Percentiles rank a stretch among this genome's conserved stretches.
phyloP scores from a whole-genome alignment of 2,888 invertebrate genomes.

The Phrixothrix hirtus region DNA sequence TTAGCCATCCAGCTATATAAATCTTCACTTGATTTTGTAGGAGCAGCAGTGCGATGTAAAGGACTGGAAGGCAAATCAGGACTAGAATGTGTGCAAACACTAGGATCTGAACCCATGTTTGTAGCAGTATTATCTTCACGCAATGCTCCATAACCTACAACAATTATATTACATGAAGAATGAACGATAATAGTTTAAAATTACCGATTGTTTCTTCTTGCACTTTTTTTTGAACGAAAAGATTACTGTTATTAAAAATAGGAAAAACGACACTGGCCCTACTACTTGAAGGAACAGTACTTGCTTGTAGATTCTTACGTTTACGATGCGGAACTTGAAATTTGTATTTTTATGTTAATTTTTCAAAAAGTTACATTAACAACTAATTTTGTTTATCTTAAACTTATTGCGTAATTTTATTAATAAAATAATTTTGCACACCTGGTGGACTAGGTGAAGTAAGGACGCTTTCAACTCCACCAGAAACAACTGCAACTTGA shows the following conservation, averaged over 20 bases:
- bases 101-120: conserved; percentile 70
- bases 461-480: conserved; percentile 53
- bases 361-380: too few species aligned
- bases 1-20: conserved; percentile 97
- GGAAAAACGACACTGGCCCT: conserved; percentile 72
- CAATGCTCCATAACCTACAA: conserved; percentile 72
- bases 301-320: conserved; percentile 55
- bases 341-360: too few species aligned
- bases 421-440: too few species aligned
- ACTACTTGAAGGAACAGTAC: conserved; percentile 67
- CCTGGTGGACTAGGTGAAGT: conserved; percentile 67
- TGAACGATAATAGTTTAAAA: not conserved
- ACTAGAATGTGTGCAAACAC: conserved; percentile 57
- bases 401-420: too few species aligned
- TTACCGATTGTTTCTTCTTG: conserved; percentile 54
- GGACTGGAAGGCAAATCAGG: conserved; percentile 54
- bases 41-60: conserved; percentile 46
- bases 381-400: too few species aligned
- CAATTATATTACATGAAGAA: too few species aligned
- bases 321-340: conserved; percentile 53
- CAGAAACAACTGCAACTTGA: conserved; percentile 52
- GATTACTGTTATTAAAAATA: conserved; percentile 59
- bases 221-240: conserved; percentile 62
- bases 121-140: conserved; percentile 65
- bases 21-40: conserved; percentile 66